Percentiles rank a stretch among this genome's conserved stretches.
phyloP scores from a whole-genome alignment of 2,888 invertebrate genomes.

The Trissolcus brochymenae region DNA sequence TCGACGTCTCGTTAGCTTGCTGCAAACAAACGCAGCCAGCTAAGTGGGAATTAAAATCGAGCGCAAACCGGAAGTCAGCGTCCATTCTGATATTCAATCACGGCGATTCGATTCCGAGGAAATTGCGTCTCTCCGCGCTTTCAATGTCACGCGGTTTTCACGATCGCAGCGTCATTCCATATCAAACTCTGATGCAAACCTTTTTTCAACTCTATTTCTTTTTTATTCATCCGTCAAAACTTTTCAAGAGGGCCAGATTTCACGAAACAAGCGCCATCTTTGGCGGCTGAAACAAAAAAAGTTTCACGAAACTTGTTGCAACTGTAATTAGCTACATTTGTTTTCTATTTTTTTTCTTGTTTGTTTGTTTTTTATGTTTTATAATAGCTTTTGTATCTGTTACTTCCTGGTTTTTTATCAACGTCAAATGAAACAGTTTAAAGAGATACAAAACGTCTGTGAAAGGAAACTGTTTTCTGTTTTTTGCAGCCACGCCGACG shows the following conservation, averaged over 20 bases:
- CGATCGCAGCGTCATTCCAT: no score
- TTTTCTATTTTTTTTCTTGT: no score
- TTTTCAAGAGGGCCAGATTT: no score
- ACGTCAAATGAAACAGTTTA: background rate
- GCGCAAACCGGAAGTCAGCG: constrained; percentile 24
- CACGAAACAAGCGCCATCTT: no score
- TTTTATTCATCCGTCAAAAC: constrained; percentile 13
- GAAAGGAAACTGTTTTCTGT: constrained; percentile 16
- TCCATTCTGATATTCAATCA: constrained; percentile 28
- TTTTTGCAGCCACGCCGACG: constrained; percentile 93
- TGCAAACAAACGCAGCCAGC: constrained; percentile 13
- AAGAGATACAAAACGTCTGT: background rate
- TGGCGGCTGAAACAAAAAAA: no score
- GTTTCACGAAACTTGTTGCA: no score
- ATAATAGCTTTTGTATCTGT: no score
- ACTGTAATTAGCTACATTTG: no score
- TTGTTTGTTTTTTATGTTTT: no score
- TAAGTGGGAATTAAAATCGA: constrained; percentile 26
- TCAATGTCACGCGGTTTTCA: no score
- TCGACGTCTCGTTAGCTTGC: constrained; percentile 21
- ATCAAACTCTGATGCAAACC: no score
- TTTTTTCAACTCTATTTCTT: background rate
- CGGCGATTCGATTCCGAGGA: constrained; percentile 4
- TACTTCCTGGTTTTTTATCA: no score
- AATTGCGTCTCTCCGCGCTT: constrained; percentile 1